These are phyloP conservation scores for Coecobrya sp. DNA, from an alignment of 2,888 invertebrate species.

Conservation along the genomic window DNA sequence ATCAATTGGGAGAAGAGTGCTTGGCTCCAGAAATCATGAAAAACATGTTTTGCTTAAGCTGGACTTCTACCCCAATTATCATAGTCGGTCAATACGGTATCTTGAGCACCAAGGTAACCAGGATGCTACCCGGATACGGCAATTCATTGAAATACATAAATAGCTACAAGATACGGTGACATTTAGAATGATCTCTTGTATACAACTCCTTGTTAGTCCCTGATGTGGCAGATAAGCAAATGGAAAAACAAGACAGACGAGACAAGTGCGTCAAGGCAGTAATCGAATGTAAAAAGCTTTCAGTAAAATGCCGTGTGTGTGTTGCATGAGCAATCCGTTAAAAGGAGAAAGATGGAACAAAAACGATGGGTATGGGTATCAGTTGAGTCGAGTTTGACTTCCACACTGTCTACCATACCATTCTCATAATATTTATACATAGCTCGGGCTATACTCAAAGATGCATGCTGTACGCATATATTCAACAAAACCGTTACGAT, in stretches of 20 bases:
- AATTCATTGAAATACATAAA: too few species aligned
- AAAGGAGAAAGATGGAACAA: neutral
- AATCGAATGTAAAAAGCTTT: conserved; percentile 38
- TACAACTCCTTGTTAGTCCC: neutral
- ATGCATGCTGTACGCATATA: neutral
- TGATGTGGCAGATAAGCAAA: neutral
- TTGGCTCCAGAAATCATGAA: too few species aligned
- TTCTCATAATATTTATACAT: neutral
- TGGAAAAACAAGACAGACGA: neutral
- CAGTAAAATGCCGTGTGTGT: neutral
- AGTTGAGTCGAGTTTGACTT: neutral
- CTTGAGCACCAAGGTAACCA: too few species aligned
- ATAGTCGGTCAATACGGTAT: too few species aligned
- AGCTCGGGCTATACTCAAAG: neutral
- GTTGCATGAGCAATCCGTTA: neutral
- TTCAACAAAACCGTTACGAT: neutral
- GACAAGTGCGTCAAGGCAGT: conserved; percentile 1
- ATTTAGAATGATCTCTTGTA: neutral
- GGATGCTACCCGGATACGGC: too few species aligned
- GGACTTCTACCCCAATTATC: too few species aligned
- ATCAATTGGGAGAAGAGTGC: too few species aligned
- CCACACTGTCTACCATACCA: neutral
- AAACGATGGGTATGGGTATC: neutral
- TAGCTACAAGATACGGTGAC: too few species aligned
- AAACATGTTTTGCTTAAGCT: too few species aligned